phyloP scores from a whole-genome alignment of 2,113 vertebrate species.

The Silurus asotus region DNA sequence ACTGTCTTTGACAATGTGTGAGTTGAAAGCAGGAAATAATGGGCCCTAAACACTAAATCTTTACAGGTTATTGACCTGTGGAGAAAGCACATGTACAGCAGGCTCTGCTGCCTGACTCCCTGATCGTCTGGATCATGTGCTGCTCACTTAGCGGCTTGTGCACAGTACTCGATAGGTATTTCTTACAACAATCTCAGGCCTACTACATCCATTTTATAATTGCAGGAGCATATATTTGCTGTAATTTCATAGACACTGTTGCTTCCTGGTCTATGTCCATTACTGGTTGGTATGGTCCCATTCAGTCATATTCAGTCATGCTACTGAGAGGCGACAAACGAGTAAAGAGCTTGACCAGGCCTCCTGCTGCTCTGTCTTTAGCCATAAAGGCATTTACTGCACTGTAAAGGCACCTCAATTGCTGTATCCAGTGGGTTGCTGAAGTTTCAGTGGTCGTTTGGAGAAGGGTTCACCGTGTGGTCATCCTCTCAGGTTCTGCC shows the following conservation, averaged over 20 bases:
- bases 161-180: constrained; percentile 22
- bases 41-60: constrained; percentile 74
- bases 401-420: constrained; percentile 72
- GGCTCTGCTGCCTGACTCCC: constrained; percentile 48
- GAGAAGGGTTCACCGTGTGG: constrained; percentile 66
- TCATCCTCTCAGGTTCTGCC: constrained; percentile 61
- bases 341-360: constrained; percentile 20
- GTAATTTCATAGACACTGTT: constrained; percentile 8
- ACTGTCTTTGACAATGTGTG: constrained; percentile 73
- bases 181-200: constrained; percentile 8
- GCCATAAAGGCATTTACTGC: constrained; percentile 67
- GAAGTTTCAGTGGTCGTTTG: constrained; percentile 59
- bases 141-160: neutral
- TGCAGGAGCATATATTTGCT: neutral
- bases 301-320: constrained; percentile 26
- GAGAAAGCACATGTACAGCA: constrained; percentile 45
- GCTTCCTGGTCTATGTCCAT: neutral
- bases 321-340: constrained; percentile 23
- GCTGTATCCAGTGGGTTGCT: constrained; percentile 65
- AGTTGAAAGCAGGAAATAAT: constrained; percentile 79
- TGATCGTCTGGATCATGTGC: constrained; percentile 15
- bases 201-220: constrained; percentile 15
- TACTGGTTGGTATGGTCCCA: constrained; percentile 24
- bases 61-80: constrained; percentile 75
- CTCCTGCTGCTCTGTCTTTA: constrained; percentile 59